These are phyloP conservation scores for Sebastes paucispinis DNA, from an alignment of 2,797 vertebrate species.

Conservation along the genomic window DNA sequence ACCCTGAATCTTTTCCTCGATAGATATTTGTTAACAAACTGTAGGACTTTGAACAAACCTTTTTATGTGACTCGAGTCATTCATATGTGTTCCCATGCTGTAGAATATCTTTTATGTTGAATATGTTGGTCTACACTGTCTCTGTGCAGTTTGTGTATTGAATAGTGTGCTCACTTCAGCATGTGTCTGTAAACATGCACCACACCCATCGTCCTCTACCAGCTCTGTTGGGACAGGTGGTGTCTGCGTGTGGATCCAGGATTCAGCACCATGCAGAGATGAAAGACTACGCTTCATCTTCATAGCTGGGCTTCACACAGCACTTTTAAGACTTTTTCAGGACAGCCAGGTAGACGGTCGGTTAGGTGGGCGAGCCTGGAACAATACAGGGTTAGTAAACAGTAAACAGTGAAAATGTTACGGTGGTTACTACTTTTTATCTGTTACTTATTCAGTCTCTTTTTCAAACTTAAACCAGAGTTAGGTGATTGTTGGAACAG, in stretches of 20 bases:
- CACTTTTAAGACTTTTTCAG: not conserved
- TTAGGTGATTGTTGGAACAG: no score
- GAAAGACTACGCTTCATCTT: slow-evolving; percentile 18
- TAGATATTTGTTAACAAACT: not conserved
- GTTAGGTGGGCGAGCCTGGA: not conserved
- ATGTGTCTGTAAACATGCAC: not conserved
- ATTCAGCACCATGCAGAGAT: slow-evolving; percentile 51
- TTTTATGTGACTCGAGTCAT: not conserved
- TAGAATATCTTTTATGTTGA: not conserved
- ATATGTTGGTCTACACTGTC: not conserved
- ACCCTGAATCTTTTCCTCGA: not conserved
- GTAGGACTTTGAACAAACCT: no score
- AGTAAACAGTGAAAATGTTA: no score
- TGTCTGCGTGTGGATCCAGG: slow-evolving; percentile 13
- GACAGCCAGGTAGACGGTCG: not conserved
- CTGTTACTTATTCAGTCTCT: no score
- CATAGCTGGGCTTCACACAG: not conserved
- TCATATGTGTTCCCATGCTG: not conserved
- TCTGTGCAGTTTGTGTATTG: not conserved
- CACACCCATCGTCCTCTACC: slow-evolving; percentile 30
- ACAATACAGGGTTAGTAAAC: not conserved
- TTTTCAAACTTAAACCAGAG: no score
- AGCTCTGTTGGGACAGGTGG: slow-evolving; percentile 60
- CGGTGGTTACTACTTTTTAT: no score
- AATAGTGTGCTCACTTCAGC: not conserved